Percentiles rank a stretch among this genome's conserved stretches.
Evolutionary conservation across 2,888 invertebrate species (phyloP).

Genomic region (Drosophila niveifrons): DNA sequence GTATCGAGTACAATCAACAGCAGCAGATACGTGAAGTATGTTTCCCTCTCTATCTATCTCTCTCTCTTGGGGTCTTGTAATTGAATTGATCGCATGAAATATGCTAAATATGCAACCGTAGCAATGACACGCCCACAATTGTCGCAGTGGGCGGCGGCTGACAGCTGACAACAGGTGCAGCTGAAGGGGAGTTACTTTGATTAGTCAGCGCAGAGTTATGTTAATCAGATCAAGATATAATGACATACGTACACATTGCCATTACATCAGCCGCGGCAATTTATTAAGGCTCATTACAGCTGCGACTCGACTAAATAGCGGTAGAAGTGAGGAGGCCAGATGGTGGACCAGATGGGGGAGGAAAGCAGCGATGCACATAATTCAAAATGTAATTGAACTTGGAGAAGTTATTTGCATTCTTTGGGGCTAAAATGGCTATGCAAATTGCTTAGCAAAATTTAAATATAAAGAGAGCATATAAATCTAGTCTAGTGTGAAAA

Average conservation of each 20-base stretch:
- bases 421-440: background rate
- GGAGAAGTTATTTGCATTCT: background rate
- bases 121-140: constrained; percentile 43
- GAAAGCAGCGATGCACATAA: background rate
- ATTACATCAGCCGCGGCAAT: constrained; percentile 69
- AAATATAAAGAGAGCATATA: background rate
- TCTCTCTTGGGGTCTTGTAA: constrained; percentile 50
- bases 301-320: no score
- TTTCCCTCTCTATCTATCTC: constrained; percentile 8
- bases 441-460: background rate
- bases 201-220: constrained; percentile 53
- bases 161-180: constrained; percentile 64
- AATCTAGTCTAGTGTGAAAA: background rate
- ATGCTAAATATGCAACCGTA: constrained; percentile 58
- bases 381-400: background rate
- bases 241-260: constrained; percentile 72
- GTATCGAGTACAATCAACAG: constrained; percentile 49
- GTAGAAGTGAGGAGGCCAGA: background rate
- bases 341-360: no score
- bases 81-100: constrained; percentile 70
- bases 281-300: constrained; percentile 44
- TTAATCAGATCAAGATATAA: constrained; percentile 63
- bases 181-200: constrained; percentile 30
- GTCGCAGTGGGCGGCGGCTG: constrained; percentile 44
- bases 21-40: constrained; percentile 32